phyloP scores from a whole-genome alignment of 2,797 vertebrate species.

The Muscicapa striata region DNA sequence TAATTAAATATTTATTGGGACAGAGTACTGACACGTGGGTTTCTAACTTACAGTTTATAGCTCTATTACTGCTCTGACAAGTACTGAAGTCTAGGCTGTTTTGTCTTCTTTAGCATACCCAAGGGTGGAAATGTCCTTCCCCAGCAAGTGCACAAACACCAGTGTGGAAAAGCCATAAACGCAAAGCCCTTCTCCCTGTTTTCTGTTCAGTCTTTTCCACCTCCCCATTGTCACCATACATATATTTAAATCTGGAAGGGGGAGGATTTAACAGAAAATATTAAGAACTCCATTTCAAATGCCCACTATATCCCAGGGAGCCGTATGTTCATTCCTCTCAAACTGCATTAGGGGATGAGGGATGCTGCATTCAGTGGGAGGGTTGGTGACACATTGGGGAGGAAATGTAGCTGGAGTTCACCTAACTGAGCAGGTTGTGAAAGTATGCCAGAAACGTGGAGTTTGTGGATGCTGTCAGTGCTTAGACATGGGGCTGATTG shows the following conservation, averaged over 20 bases:
- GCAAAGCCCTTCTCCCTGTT: neutral
- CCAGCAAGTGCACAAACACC: neutral
- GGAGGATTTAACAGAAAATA: neutral
- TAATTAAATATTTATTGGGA: neutral
- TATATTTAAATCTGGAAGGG: neutral
- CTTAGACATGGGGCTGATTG: neutral
- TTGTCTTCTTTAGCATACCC: neutral
- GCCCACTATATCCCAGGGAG: neutral
- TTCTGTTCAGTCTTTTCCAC: neutral
- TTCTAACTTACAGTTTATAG: neutral
- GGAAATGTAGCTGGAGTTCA: neutral
- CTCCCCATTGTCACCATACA: neutral
- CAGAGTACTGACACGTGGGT: neutral
- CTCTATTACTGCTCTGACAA: neutral
- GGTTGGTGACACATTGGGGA: neutral
- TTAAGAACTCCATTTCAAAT: neutral
- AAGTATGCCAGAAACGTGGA: neutral
- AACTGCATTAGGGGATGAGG: neutral
- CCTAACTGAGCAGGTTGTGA: neutral
- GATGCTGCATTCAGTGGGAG: neutral
- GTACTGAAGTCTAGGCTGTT: neutral
- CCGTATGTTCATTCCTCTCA: neutral
- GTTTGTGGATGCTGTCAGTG: neutral
- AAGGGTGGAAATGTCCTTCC: neutral
- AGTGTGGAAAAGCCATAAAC: neutral